Percentiles rank a stretch among this genome's conserved stretches.
Evolutionary conservation across 2,888 invertebrate genomes (phyloP).

Genomic region (Peribatodes rhomboidaria): DNA sequence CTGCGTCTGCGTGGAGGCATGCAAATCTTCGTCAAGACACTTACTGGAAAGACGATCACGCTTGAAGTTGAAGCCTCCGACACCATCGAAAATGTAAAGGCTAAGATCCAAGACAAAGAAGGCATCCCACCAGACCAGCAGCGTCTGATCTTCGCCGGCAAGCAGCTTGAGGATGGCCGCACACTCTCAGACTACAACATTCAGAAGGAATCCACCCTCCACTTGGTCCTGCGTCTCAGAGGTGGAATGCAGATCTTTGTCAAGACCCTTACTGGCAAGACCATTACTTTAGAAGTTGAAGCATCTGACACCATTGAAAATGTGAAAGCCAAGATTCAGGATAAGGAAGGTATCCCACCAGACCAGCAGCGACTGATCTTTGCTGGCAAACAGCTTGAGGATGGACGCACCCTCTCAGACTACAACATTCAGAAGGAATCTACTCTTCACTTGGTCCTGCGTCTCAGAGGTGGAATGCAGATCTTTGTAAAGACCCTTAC

Average conservation of each 20-base stretch:
- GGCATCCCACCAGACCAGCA: slow-evolving; percentile 78
- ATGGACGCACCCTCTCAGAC: slow-evolving; percentile 69
- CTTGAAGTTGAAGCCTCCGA: slow-evolving; percentile 73
- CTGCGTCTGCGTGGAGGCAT: slow-evolving; percentile 72
- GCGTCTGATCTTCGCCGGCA: slow-evolving; percentile 73
- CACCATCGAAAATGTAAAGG: slow-evolving; percentile 75
- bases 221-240: slow-evolving; percentile 70
- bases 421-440: slow-evolving; percentile 75
- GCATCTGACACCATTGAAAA: slow-evolving; percentile 71
- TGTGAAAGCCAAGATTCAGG: slow-evolving; percentile 73
- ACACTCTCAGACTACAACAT: slow-evolving; percentile 76
- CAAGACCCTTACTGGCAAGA: slow-evolving; percentile 69
- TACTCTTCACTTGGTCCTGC: slow-evolving; percentile 65
- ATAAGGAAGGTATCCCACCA: slow-evolving; percentile 72
- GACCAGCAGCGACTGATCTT: slow-evolving; percentile 72
- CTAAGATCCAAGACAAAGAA: slow-evolving; percentile 76
- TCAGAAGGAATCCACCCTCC: slow-evolving; percentile 75
- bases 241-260: slow-evolving; percentile 76
- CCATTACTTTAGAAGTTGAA: slow-evolving; percentile 70
- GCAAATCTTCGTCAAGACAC: slow-evolving; percentile 76
- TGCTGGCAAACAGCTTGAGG: slow-evolving; percentile 71
- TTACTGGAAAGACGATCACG: slow-evolving; percentile 76
- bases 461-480: slow-evolving; percentile 73
- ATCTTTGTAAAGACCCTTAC: slow-evolving; percentile 72
- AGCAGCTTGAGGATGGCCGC: slow-evolving; percentile 74